phyloP scores from a whole-genome alignment of 2,113 vertebrate species.

The Scatophagus argus region DNA sequence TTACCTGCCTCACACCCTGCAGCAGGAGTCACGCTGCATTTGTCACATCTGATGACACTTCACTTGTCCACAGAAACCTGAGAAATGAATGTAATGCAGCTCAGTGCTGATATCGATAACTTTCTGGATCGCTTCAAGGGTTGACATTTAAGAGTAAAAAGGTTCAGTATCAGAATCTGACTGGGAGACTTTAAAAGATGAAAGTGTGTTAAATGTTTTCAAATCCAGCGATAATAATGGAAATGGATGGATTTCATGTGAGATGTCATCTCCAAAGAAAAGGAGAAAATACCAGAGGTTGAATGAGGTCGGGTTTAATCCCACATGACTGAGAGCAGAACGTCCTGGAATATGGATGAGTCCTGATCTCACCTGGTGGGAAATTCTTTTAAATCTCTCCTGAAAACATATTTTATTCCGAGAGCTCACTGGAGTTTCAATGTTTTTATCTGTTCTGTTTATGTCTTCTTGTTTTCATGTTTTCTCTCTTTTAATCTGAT shows the following conservation, averaged over 20 bases:
- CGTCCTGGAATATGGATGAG: background rate
- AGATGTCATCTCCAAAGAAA: background rate
- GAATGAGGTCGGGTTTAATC: background rate
- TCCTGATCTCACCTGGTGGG: too few relatives aligned
- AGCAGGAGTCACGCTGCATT: background rate
- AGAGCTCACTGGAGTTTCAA: too few relatives aligned
- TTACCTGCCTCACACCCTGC: background rate
- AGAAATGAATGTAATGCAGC: background rate
- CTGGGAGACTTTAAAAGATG: background rate
- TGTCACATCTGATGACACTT: conserved; percentile 20
- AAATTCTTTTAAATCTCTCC: too few relatives aligned
- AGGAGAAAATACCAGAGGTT: background rate
- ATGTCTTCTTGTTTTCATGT: too few relatives aligned
- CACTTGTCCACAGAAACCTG: conserved; percentile 2
- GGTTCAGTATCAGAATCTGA: background rate
- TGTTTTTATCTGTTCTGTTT: too few relatives aligned
- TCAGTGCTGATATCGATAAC: conserved; percentile 8
- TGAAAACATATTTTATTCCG: too few relatives aligned
- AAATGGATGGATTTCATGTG: background rate
- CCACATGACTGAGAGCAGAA: background rate
- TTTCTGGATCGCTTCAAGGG: background rate
- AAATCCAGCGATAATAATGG: background rate
- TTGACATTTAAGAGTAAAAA: conserved; percentile 8
- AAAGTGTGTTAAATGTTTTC: background rate
- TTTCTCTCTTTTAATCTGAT: too few relatives aligned